phyloP scores from a whole-genome alignment of 2,797 vertebrate genomes.

The Takifugu ocellatus region DNA sequence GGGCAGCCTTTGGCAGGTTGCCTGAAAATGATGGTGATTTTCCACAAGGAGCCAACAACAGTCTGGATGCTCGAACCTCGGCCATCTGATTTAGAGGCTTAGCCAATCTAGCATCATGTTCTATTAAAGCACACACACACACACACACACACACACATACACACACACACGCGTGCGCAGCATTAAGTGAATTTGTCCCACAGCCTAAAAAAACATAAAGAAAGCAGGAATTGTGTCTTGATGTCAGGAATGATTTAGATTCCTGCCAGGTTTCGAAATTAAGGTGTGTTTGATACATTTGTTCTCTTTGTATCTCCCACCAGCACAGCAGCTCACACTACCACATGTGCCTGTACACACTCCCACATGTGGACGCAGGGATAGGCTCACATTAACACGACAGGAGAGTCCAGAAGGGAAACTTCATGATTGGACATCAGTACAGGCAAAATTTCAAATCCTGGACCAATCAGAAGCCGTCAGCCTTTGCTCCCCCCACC shows the following conservation, averaged over 20 bases:
- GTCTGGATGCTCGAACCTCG: slow-evolving; percentile 62
- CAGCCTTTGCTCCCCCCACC: slow-evolving; percentile 58
- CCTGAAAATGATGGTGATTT: slow-evolving; percentile 74
- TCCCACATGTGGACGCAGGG: slow-evolving; percentile 16
- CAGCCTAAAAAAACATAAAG: no score
- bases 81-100: slow-evolving; percentile 55
- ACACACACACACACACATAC: slow-evolving; percentile 19
- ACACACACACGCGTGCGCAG: slow-evolving; percentile 28
- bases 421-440: slow-evolving; percentile 64
- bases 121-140: slow-evolving; percentile 18
- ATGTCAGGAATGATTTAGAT: no score
- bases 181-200: background rate
- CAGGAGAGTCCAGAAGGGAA: slow-evolving; percentile 48
- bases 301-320: slow-evolving; percentile 70
- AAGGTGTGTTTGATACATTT: slow-evolving; percentile 62
- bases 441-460: slow-evolving; percentile 73
- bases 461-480: slow-evolving; percentile 65
- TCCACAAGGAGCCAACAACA: slow-evolving; percentile 67
- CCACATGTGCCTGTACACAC: slow-evolving; percentile 3
- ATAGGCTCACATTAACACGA: slow-evolving; percentile 58
- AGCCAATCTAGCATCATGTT: slow-evolving; percentile 44
- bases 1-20: slow-evolving; percentile 40
- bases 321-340: slow-evolving; percentile 49
- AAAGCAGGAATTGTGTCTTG: no score
- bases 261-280: no score